Evolutionary conservation across 2,113 vertebrate species (phyloP).

Genomic region (Mesembrinibis cayennensis): DNA sequence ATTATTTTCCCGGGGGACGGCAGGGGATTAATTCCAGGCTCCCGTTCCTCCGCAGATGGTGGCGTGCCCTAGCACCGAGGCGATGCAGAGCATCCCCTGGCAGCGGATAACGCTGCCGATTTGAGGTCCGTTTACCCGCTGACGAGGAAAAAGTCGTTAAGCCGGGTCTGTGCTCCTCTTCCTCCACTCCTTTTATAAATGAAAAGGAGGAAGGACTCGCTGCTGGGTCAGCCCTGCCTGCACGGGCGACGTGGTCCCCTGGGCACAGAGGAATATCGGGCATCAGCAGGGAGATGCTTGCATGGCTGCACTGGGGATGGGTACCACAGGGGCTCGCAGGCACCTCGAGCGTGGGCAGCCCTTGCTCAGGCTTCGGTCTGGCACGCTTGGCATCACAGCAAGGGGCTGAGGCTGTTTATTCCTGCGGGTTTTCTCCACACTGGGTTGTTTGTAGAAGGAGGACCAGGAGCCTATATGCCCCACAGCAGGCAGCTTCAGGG

Average conservation of each 20-base stretch:
- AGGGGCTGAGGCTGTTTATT: not conserved
- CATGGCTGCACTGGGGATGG: fast-evolving
- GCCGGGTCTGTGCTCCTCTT: not conserved
- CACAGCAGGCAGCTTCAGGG: not conserved
- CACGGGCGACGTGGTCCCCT: fast-evolving
- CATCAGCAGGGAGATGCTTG: not conserved
- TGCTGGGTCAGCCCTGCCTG: not conserved
- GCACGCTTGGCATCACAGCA: fast-evolving
- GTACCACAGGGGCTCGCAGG: too few species aligned
- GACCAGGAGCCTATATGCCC: not conserved
- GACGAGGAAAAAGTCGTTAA: not conserved
- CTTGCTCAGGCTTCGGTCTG: not conserved
- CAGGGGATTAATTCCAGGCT: not conserved
- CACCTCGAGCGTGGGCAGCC: not conserved
- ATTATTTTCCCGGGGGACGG: not conserved
- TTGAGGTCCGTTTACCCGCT: not conserved
- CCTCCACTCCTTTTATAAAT: fast-evolving
- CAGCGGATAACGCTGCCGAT: not conserved
- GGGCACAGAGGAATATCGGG: fast-evolving
- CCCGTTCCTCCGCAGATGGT: not conserved
- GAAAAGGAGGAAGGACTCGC: not conserved
- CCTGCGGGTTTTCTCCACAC: fast-evolving
- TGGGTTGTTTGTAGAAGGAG: not conserved
- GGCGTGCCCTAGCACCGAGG: not conserved
- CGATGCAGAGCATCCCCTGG: not conserved